These are phyloP conservation scores for Cyrtorhinus lividipennis DNA, from an alignment of 1,140 invertebrate genomes.

Conservation along the genomic window DNA sequence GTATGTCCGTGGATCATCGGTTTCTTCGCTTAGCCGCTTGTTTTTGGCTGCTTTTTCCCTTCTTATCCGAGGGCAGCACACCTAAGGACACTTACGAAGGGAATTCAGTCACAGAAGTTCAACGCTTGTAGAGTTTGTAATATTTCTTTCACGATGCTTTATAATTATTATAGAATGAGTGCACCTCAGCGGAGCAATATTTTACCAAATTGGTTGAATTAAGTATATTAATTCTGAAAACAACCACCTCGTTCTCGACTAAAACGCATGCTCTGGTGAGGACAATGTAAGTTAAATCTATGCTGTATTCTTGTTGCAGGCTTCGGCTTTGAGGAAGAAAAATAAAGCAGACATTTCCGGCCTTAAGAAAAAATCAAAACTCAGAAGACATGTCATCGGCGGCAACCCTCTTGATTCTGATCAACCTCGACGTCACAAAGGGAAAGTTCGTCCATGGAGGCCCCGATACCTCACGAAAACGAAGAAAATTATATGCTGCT, in stretches of 20 bases:
- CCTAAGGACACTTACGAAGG: too few relatives aligned
- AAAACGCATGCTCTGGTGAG: too few relatives aligned
- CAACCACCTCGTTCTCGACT: too few relatives aligned
- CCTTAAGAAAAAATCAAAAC: not conserved
- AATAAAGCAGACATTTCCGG: not conserved
- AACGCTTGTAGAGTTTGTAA: too few relatives aligned
- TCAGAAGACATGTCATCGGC: not conserved
- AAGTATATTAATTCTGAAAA: not conserved
- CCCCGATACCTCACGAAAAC: not conserved
- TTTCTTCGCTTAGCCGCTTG: too few relatives aligned
- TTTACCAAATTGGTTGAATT: not conserved
- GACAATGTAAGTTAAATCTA: not conserved
- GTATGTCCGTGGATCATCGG: not conserved
- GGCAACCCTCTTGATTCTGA: conserved; percentile 7
- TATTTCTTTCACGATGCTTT: too few relatives aligned
- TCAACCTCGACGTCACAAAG: conserved; percentile 3
- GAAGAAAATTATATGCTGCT: not conserved
- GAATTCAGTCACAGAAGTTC: too few relatives aligned
- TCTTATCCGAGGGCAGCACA: too few relatives aligned
- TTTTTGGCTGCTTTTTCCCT: too few relatives aligned
- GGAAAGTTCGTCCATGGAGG: conserved; percentile 4
- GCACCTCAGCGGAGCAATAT: not conserved
- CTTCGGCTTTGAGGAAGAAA: not conserved
- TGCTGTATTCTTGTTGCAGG: not conserved
- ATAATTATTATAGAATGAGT: not conserved